Evolutionary conservation across 2,888 invertebrate genomes (phyloP).

Genomic region (Synergus japonicus): DNA sequence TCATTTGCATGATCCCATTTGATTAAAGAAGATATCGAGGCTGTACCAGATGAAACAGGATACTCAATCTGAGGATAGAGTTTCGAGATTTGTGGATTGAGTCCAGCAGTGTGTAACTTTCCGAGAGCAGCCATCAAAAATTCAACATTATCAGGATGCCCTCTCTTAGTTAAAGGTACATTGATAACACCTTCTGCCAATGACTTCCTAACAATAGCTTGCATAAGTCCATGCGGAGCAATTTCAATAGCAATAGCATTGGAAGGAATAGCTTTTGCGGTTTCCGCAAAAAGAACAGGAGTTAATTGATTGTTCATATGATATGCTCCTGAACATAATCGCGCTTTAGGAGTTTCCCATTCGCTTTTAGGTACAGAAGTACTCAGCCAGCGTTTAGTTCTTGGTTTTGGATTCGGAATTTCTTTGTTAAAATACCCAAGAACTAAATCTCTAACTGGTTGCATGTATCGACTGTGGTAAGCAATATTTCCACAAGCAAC

Average conservation of each 20-base stretch:
- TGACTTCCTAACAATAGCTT: constrained; percentile 83
- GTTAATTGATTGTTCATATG: constrained; percentile 44
- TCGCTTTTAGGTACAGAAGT: constrained; percentile 43
- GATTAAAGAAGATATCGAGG: constrained; percentile 79
- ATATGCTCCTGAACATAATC: constrained; percentile 45
- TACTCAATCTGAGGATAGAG: constrained; percentile 78
- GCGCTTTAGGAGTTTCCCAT: constrained; percentile 37
- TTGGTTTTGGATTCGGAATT: constrained; percentile 47
- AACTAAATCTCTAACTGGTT: constrained; percentile 35
- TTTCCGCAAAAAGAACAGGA: constrained; percentile 46
- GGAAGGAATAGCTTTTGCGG: constrained; percentile 80
- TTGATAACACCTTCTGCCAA: constrained; percentile 79
- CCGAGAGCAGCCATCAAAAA: constrained; percentile 77
- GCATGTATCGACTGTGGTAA: constrained; percentile 48
- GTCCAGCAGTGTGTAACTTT: constrained; percentile 79
- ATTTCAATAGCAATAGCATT: constrained; percentile 84
- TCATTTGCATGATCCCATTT: constrained; percentile 79
- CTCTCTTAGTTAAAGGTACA: constrained; percentile 81
- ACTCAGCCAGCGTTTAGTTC: constrained; percentile 46
- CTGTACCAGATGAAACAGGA: constrained; percentile 80
- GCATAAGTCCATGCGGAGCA: constrained; percentile 85
- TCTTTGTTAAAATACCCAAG: constrained; percentile 37
- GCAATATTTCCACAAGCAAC: constrained; percentile 43
- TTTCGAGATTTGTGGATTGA: constrained; percentile 77
- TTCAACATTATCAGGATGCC: constrained; percentile 77